These are phyloP conservation scores for Rhingia rostrata DNA, from an alignment of 2,888 invertebrate species.

Conservation along the genomic window DNA sequence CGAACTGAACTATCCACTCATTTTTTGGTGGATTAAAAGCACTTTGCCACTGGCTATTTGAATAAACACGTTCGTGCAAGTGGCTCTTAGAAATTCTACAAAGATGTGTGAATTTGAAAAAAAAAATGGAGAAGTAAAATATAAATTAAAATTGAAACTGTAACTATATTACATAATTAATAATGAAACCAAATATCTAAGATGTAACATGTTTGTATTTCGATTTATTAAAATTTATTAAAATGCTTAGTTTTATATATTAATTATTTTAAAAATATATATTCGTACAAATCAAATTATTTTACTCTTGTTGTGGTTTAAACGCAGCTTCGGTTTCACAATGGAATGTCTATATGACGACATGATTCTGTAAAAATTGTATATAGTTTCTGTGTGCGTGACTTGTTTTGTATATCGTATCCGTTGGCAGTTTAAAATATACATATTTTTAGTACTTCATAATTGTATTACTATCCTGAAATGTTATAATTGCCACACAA, in stretches of 20 bases:
- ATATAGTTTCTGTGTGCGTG: background rate
- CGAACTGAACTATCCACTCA: no score
- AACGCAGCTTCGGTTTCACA: constrained; percentile 44
- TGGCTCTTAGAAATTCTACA: constrained; percentile 4
- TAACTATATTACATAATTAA: constrained; percentile 6
- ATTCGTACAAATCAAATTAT: constrained; percentile 43
- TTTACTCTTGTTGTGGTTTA: constrained; percentile 38
- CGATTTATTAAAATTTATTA: constrained; percentile 52
- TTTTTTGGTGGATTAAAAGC: no score
- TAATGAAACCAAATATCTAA: constrained; percentile 51
- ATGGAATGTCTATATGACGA: constrained; percentile 36
- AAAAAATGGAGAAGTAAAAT: background rate
- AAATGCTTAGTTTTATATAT: constrained; percentile 48
- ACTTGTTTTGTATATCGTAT: no score
- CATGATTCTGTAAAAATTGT: background rate
- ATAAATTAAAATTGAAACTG: background rate
- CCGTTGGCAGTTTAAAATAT: background rate
- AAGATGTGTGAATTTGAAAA: constrained; percentile 16
- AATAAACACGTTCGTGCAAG: no score
- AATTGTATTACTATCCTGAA: no score
- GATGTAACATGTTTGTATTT: constrained; percentile 56
- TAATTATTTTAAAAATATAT: constrained; percentile 31
- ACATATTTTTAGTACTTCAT: no score
- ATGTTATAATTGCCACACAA: background rate
- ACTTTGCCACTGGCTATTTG: no score